These are phyloP conservation scores for Nephotettix cincticeps DNA, from an alignment of 1,140 invertebrate genomes.

Conservation along the genomic window DNA sequence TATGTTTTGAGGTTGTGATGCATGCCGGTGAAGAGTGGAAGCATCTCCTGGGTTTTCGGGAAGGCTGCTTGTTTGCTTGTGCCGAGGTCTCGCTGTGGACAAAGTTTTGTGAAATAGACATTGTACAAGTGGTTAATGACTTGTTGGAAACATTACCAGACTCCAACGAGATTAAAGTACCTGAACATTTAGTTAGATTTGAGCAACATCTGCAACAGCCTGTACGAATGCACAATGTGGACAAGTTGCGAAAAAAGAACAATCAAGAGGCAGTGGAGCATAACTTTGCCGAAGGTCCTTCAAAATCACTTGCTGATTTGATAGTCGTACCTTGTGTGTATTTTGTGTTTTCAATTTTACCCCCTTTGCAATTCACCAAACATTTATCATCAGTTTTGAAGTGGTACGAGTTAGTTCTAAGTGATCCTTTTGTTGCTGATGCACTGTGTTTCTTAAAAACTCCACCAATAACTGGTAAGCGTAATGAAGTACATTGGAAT, in stretches of 20 bases:
- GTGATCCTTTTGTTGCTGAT: conserved; percentile 29
- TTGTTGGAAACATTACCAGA: neutral
- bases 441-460: conserved; percentile 9
- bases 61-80: conserved; percentile 74
- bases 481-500: no score
- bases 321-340: conserved; percentile 73
- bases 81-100: conserved; percentile 89
- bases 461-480: neutral
- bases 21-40: conserved; percentile 22
- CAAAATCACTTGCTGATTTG: conserved; percentile 81
- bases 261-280: conserved; percentile 53
- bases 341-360: conserved; percentile 57
- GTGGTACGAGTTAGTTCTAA: conserved; percentile 60
- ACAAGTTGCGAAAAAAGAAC: conserved; percentile 56
- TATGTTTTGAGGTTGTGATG: conserved; percentile 36
- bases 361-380: conserved; percentile 46
- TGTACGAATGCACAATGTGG: conserved; percentile 82
- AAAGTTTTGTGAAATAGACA: conserved; percentile 77
- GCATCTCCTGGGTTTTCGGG: conserved; percentile 66
- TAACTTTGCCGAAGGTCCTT: conserved; percentile 79
- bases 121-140: conserved; percentile 31
- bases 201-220: conserved; percentile 86
- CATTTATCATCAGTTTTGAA: conserved; percentile 62
- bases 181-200: conserved; percentile 66
- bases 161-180: conserved; percentile 45